Base-by-base conservation (phyloP, 1,140 invertebrate species). In the Drosophila nigrodunni region DNA sequence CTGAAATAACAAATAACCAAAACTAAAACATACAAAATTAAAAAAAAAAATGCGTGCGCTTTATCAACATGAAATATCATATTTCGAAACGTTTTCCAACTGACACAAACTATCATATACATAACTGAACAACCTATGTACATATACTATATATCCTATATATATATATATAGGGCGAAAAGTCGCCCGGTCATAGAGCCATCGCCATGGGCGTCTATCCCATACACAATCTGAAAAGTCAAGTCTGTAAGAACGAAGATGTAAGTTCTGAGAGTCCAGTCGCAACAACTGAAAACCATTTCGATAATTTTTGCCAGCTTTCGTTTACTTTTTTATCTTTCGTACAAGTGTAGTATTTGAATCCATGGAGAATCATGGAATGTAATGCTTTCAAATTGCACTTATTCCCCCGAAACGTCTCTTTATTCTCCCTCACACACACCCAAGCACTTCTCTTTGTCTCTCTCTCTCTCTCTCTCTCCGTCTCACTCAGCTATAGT, bases 191-290 rank as follows among this genome's bases (percentile, higher is more conserved):
- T 94, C 96, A 96, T 92, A 95, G 96, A 92, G 95, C 95, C 90
- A 95, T 96, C 75, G 96, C 96, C 77, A 96, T 97, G 95, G 97
- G 97, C 82, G 94, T 96, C 93, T 97, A 96, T 93, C 97, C 96
- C 83, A 96, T 97, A 93, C 95, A 97, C 94, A 95, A 95, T 94
- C 94, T 98, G 93, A 95, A 95, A 93, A 97, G 97, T 88, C 95
- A 95, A 94, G 96, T 97, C 93, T 94, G 97, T 93, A 95, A 95
- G 93, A 95, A 95, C 92, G 94, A 96, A 93, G 95, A 97, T 94
- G 97, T 98, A 97, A 98, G 97, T 97, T 62, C 75, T 69, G 80
- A 78, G 52, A 74, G 67, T 30, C 25, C 74, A 65, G 76, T 55
- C 62, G 47, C 30, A 11, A 35, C 44, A 62, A 46, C 37, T 52